phyloP scores from a whole-genome alignment of 2,888 invertebrate genomes.

The Blastobasis lacticolella region DNA sequence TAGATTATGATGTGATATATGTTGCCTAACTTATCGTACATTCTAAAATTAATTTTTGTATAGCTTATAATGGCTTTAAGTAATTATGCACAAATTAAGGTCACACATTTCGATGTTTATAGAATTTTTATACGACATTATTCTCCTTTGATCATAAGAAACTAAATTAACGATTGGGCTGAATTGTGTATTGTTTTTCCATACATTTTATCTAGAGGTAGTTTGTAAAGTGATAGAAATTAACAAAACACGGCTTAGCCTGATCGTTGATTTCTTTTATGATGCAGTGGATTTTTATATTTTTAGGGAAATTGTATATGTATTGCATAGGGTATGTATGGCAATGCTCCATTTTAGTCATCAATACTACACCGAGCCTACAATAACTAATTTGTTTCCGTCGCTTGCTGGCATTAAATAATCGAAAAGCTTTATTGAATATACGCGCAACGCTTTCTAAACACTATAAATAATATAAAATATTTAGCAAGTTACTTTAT shows the following conservation, averaged over 20 bases:
- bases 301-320: neutral
- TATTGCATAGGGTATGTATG: neutral
- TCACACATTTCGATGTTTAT: slow-evolving; percentile 25
- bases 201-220: too few species aligned
- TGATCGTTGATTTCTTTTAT: slow-evolving; percentile 1
- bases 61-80: slow-evolving; percentile 43
- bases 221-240: too few species aligned
- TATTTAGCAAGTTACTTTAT: slow-evolving; percentile 13
- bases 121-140: too few species aligned
- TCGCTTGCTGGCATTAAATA: neutral
- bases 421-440: neutral
- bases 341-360: neutral
- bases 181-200: too few species aligned
- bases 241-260: too few species aligned
- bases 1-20: slow-evolving; percentile 59
- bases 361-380: neutral
- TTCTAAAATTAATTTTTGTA: slow-evolving; percentile 39
- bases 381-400: neutral
- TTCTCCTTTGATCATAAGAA: too few species aligned
- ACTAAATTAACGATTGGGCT: too few species aligned
- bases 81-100: slow-evolving; percentile 54
- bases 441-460: neutral
- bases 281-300: neutral
- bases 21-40: slow-evolving; percentile 49
- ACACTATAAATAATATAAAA: too few species aligned